Evolutionary conservation across 2,888 invertebrate genomes (phyloP).

Genomic region (Lasioglossum marginatum): DNA sequence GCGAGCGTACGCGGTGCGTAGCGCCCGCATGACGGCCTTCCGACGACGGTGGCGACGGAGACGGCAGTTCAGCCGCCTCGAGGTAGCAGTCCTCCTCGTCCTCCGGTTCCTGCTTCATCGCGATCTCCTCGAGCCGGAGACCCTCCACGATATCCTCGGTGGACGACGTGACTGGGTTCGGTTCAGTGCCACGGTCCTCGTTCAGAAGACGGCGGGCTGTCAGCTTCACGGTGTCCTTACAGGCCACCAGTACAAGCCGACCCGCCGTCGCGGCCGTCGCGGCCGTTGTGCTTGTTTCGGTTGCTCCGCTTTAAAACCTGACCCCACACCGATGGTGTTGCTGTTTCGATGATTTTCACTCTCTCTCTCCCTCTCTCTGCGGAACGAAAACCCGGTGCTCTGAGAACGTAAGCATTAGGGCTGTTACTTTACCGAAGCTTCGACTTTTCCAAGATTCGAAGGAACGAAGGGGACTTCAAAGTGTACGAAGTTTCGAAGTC

Average conservation of each 20-base stretch:
- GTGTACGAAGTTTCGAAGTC: too few relatives aligned
- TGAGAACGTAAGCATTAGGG: conserved; percentile 6
- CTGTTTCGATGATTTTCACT: conserved; percentile 4
- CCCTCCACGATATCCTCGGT: conserved; percentile 54
- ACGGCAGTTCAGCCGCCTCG: conserved; percentile 72
- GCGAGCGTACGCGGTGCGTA: conserved; percentile 79
- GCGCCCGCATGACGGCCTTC: conserved; percentile 40
- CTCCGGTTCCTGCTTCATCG: conserved; percentile 82
- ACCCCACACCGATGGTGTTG: conserved; percentile 22
- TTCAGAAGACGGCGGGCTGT: conserved; percentile 58
- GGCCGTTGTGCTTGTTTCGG: conserved; percentile 40
- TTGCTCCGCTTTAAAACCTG: conserved; percentile 9
- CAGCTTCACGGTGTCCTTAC: conserved; percentile 69
- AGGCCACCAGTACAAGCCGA: conserved; percentile 65
- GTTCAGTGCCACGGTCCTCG: conserved; percentile 47
- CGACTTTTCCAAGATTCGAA: too few relatives aligned
- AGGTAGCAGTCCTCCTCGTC: conserved; percentile 79
- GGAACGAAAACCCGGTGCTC: conserved; percentile 52
- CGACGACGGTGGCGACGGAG: conserved; percentile 58
- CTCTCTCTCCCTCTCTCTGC: conserved; percentile 28
- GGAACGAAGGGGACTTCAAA: too few relatives aligned
- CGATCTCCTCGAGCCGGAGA: conserved; percentile 57
- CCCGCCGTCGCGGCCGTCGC: conserved; percentile 65
- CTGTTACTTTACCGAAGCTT: too few relatives aligned
- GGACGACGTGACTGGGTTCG: conserved; percentile 45